phyloP scores from a whole-genome alignment of 2,113 vertebrate genomes.

The Thunnus maccoyii region DNA sequence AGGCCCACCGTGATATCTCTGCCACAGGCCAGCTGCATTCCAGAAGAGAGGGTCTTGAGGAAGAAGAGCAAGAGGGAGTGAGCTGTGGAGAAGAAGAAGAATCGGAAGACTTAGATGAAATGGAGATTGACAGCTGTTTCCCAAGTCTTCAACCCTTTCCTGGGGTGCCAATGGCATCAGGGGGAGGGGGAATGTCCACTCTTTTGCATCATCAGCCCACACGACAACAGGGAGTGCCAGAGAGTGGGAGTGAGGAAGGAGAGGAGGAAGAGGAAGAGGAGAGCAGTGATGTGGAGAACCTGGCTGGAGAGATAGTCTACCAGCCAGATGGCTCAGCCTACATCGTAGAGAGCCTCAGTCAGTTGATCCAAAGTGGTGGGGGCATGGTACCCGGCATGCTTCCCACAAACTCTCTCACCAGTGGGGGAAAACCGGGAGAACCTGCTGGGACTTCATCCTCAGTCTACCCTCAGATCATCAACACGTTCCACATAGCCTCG shows the following conservation, averaged over 20 bases:
- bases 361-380: slow-evolving; percentile 94
- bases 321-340: slow-evolving; percentile 99
- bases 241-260: slow-evolving; percentile 94
- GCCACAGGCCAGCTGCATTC: slow-evolving; percentile 77
- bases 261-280: slow-evolving; percentile 94
- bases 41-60: slow-evolving; percentile 85
- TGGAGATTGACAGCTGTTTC: slow-evolving; percentile 90
- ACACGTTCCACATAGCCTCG: slow-evolving; percentile 99
- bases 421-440: slow-evolving; percentile 86
- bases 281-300: slow-evolving; percentile 98
- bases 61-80: slow-evolving; percentile 88
- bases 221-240: slow-evolving; percentile 79
- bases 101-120: slow-evolving; percentile 94
- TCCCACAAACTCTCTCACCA: slow-evolving; percentile 91
- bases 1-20: slow-evolving; percentile 75
- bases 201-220: slow-evolving; percentile 84
- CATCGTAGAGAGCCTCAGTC: slow-evolving; percentile 98
- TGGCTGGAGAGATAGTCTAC: slow-evolving; percentile 99
- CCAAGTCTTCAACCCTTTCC: slow-evolving; percentile 87
- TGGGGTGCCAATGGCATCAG: slow-evolving; percentile 82
- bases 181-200: slow-evolving; percentile 84
- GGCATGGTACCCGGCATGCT: slow-evolving; percentile 86
- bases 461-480: slow-evolving; percentile 99
- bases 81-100: slow-evolving; percentile 91
- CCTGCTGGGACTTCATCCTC: slow-evolving; percentile 91